Conservation (phyloP, 2,888 invertebrate genomes). For the Mellilla xanthometata region DNA sequence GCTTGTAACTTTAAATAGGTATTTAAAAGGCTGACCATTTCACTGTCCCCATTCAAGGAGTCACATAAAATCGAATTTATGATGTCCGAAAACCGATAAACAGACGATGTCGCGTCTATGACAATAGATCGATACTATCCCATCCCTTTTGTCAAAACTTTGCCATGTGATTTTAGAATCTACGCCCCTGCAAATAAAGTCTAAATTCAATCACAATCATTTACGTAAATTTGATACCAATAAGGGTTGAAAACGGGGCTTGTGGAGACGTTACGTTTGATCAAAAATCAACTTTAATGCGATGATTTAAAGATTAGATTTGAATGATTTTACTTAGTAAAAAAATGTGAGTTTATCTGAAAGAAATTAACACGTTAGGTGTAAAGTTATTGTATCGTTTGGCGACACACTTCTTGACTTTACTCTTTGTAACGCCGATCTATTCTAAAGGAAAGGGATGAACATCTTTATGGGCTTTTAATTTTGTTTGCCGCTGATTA, state of each 20-base stretch:
- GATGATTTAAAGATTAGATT: too few species aligned
- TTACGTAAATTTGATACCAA: neutral
- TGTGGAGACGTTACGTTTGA: too few species aligned
- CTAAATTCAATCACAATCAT: neutral
- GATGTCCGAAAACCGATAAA: constrained; percentile 59
- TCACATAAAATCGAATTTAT: constrained; percentile 76
- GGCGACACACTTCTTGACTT: constrained; percentile 35
- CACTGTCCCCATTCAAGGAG: constrained; percentile 43
- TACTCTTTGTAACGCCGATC: constrained; percentile 40
- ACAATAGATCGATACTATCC: constrained; percentile 39
- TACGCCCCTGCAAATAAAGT: neutral
- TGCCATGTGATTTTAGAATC: constrained; percentile 1
- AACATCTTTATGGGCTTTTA: constrained; percentile 29
- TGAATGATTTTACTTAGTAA: constrained; percentile 1
- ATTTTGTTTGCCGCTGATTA: too few species aligned
- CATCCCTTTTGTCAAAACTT: constrained; percentile 29
- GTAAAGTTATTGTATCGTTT: constrained; percentile 52
- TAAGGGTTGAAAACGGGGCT: constrained; percentile 11
- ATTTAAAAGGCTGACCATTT: constrained; percentile 51
- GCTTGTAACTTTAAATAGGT: constrained; percentile 38
- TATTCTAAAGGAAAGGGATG: constrained; percentile 31
- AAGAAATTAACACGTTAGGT: constrained; percentile 51
- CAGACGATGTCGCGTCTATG: constrained; percentile 44
- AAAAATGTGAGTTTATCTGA: constrained; percentile 21
- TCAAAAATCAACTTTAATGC: too few species aligned